Conservation (phyloP, 2,113 vertebrate genomes). For the Oryctolagus cuniculus region DNA sequence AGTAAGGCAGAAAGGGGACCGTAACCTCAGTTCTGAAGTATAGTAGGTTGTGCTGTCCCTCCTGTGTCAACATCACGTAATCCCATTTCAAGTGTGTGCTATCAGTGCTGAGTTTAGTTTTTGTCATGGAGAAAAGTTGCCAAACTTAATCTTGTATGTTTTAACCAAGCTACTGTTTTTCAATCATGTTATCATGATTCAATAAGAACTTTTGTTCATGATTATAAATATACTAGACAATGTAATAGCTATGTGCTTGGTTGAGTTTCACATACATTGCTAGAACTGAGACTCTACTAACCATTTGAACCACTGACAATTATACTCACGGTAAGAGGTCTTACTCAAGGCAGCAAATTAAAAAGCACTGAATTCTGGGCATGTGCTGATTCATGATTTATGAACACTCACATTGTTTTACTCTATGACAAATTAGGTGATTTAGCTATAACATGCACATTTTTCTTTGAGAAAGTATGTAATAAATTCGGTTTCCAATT, state of each 20-base stretch:
- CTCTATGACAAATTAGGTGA: neutral
- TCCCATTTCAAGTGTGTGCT: no score
- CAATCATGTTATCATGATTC: neutral
- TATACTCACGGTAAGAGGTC: neutral
- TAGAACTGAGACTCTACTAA: neutral
- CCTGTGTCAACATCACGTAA: neutral
- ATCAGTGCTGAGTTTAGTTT: neutral
- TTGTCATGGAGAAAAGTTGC: neutral
- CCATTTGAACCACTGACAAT: neutral
- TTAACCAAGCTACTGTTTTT: neutral
- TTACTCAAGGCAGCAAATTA: neutral
- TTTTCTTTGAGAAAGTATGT: neutral
- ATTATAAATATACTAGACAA: neutral
- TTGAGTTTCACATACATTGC: neutral
- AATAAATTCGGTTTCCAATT: slow-evolving; percentile 13
- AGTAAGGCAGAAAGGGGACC: neutral
- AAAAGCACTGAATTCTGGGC: neutral
- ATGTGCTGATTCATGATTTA: neutral
- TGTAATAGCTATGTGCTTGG: neutral
- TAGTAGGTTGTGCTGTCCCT: accelerated
- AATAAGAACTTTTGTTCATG: neutral
- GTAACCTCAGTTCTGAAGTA: neutral
- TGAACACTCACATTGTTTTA: neutral
- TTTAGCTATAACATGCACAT: neutral
- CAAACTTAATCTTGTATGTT: neutral